Evolutionary conservation across 1,140 invertebrate genomes (phyloP).

Genomic region (Hycleus phaleratus): DNA sequence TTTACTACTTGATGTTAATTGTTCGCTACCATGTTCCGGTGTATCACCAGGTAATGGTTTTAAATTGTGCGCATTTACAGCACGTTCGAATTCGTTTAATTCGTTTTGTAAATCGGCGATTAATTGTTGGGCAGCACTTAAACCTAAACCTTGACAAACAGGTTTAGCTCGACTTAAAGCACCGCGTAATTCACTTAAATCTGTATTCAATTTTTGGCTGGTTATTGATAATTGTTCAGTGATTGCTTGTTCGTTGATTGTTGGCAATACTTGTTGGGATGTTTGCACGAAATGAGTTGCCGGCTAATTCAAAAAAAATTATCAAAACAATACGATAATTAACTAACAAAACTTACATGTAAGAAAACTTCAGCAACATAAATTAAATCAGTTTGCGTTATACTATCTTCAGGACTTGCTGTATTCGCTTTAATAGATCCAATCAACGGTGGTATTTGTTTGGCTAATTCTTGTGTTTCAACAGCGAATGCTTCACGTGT

Average conservation of each 20-base stretch:
- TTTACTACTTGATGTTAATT: slow-evolving; percentile 61
- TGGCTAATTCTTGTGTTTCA: slow-evolving; percentile 68
- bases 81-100: slow-evolving; percentile 69
- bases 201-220: slow-evolving; percentile 66
- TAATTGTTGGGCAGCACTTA: slow-evolving; percentile 75
- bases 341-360: slow-evolving; percentile 45
- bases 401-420: slow-evolving; percentile 62
- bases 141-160: slow-evolving; percentile 78
- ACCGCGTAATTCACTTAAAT: slow-evolving; percentile 66
- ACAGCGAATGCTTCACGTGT: slow-evolving; percentile 63
- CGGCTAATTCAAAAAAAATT: slow-evolving; percentile 20
- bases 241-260: slow-evolving; percentile 65
- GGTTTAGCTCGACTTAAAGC: slow-evolving; percentile 78
- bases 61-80: slow-evolving; percentile 61
- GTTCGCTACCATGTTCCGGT: slow-evolving; percentile 64
- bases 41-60: slow-evolving; percentile 82
- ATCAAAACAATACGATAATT: not conserved
- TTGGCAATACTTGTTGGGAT: slow-evolving; percentile 75
- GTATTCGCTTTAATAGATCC: slow-evolving; percentile 71
- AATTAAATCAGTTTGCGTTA: slow-evolving; percentile 74
- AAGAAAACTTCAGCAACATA: slow-evolving; percentile 82
- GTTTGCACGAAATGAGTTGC: slow-evolving; percentile 56
- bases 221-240: slow-evolving; percentile 53
- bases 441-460: slow-evolving; percentile 74
- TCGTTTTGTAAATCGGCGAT: slow-evolving; percentile 75